Conservation (phyloP, 1,140 invertebrate species). For the Arctopsyche grandis region DNA sequence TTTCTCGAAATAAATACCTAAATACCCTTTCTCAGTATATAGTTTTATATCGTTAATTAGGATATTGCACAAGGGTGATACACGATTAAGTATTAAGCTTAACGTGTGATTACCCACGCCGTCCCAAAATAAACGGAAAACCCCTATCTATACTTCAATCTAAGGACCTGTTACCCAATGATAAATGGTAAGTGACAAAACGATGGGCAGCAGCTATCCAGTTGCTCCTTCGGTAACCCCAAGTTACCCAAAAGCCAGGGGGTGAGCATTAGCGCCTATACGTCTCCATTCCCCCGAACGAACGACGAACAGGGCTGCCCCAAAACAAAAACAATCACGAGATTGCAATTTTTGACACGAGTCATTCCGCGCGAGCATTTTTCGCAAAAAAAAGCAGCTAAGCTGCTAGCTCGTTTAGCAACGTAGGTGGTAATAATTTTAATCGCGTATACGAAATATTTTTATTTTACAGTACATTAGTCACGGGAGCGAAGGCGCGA, state of each 20-base stretch:
- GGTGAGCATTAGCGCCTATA: slow-evolving; percentile 44
- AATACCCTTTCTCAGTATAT: no score
- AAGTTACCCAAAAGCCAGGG: slow-evolving; percentile 2
- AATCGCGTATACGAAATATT: not conserved
- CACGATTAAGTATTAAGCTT: no score
- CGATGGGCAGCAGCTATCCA: slow-evolving; percentile 50
- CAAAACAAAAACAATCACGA: not conserved
- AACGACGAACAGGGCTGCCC: not conserved
- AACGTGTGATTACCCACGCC: not conserved
- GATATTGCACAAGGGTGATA: no score
- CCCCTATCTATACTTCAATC: slow-evolving; percentile 11
- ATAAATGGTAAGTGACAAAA: slow-evolving; percentile 53
- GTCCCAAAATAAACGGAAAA: not conserved
- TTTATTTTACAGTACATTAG: slow-evolving; percentile 25
- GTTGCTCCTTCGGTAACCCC: slow-evolving; percentile 29
- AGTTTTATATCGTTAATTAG: no score
- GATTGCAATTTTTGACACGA: no score
- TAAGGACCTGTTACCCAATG: slow-evolving; percentile 32
- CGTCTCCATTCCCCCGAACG: slow-evolving; percentile 30
- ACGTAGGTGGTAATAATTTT: not conserved
- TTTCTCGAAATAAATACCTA: no score
- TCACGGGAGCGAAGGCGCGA: not conserved
- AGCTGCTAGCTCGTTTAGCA: no score
- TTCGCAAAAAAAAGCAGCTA: no score
- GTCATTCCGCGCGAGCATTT: no score